These are phyloP conservation scores for Andrena bucephala DNA, from an alignment of 2,888 invertebrate species.

Conservation along the genomic window DNA sequence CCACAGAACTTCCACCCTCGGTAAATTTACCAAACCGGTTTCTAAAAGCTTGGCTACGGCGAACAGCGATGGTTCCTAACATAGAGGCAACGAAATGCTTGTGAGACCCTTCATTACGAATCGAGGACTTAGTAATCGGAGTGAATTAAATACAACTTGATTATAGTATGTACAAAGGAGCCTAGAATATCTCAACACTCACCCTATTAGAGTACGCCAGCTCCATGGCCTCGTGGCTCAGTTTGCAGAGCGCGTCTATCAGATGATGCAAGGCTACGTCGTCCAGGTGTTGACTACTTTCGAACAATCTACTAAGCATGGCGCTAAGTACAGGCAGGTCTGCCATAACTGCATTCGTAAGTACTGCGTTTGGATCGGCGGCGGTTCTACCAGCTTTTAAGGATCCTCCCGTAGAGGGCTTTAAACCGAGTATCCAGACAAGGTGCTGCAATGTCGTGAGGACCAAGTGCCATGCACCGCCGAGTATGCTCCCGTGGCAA, in stretches of 20 bases:
- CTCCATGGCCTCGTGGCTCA: conserved; percentile 99
- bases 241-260: conserved; percentile 97
- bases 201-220: conserved; percentile 97
- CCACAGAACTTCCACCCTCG: conserved; percentile 97
- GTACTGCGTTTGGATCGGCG: conserved; percentile 93
- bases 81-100: conserved; percentile 40
- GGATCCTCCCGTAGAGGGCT: conserved; percentile 97
- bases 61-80: conserved; percentile 96
- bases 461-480: conserved; percentile 98
- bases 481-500: conserved; percentile 95
- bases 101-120: background rate
- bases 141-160: background rate
- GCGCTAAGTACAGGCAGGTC: conserved; percentile 96
- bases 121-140: too few species aligned
- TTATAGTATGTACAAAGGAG: background rate
- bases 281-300: conserved; percentile 96
- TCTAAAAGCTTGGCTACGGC: conserved; percentile 99
- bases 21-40: conserved; percentile 97
- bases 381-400: conserved; percentile 93
- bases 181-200: conserved; percentile 73
- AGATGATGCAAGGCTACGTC: conserved; percentile 98
- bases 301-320: conserved; percentile 96
- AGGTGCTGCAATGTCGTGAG: conserved; percentile 96
- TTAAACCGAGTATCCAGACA: conserved; percentile 98
- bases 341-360: conserved; percentile 98